Percentiles rank a stretch among this genome's conserved stretches.
These are phyloP conservation scores for Caenorhabditis uteleia DNA, from an alignment of 2,888 invertebrate genomes.

Conservation along the genomic window DNA sequence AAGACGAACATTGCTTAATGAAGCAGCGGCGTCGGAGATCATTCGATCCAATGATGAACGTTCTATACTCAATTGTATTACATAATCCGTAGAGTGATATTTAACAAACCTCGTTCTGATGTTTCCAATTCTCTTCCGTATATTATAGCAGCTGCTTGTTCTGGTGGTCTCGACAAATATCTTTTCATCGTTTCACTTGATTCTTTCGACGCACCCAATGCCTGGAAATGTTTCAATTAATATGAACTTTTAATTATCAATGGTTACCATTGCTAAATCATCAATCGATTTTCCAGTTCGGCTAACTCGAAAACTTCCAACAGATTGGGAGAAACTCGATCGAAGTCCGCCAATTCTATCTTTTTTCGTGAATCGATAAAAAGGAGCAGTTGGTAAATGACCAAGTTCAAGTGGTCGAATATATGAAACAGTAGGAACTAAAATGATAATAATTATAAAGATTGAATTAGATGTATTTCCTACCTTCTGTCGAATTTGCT, in stretches of 20 bases:
- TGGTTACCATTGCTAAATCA: background rate
- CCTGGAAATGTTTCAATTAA: background rate
- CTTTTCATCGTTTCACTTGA: conserved; percentile 9
- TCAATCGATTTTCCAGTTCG: background rate
- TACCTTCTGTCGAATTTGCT: background rate
- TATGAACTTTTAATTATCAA: background rate
- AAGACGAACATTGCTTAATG: conserved; percentile 5
- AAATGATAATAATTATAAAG: background rate
- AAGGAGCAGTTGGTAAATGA: conserved; percentile 24
- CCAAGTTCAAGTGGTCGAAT: conserved; percentile 25
- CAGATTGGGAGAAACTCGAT: background rate
- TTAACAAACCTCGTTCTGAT: conserved; percentile 3
- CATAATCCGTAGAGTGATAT: background rate
- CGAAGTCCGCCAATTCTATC: too few relatives aligned
- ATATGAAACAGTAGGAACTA: conserved; percentile 6
- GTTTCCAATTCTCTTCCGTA: conserved; percentile 26
- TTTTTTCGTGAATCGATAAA: background rate
- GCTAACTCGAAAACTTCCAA: background rate
- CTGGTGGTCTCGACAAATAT: conserved; percentile 12
- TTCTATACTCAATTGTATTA: background rate
- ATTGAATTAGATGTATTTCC: background rate
- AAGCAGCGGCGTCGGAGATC: conserved; percentile 11
- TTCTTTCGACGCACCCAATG: background rate
- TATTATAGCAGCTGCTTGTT: conserved; percentile 21
- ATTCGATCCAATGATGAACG: conserved; percentile 1